Conservation (phyloP, 1,140 invertebrate genomes). For the Saccostrea echinata region DNA sequence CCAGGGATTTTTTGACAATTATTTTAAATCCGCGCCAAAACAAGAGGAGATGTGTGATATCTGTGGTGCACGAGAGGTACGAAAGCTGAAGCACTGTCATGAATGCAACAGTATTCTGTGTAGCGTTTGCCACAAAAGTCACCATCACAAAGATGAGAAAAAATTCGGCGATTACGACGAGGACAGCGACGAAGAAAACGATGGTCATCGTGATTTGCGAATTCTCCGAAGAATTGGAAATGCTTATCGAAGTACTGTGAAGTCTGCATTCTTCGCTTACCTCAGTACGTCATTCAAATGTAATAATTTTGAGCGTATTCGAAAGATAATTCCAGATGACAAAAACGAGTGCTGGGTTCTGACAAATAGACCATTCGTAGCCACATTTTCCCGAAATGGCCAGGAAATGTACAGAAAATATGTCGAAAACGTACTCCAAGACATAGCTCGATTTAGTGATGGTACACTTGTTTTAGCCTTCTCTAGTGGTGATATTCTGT, state of each 20-base stretch:
- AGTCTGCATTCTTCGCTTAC: not conserved
- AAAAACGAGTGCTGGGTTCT: slow-evolving; percentile 1
- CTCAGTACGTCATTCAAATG: slow-evolving; percentile 14
- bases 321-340: not conserved
- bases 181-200: not conserved
- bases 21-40: not conserved
- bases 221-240: not conserved
- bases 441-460: not conserved
- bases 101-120: not conserved
- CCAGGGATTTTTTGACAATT: not conserved
- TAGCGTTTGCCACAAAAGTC: not conserved
- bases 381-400: not conserved
- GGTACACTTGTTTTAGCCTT: slow-evolving; percentile 5
- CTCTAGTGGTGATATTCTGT: not conserved
- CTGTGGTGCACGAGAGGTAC: not conserved
- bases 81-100: not conserved
- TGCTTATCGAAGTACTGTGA: not conserved
- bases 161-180: not conserved
- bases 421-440: not conserved
- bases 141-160: not conserved
- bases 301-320: slow-evolving; percentile 12
- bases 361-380: not conserved
- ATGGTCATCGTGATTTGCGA: not conserved
- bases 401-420: slow-evolving; percentile 4
- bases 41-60: slow-evolving; percentile 1